Percentiles rank a stretch among this genome's conserved stretches.
These are phyloP conservation scores for Atethmia centrago DNA, from an alignment of 2,888 invertebrate genomes.

Conservation along the genomic window DNA sequence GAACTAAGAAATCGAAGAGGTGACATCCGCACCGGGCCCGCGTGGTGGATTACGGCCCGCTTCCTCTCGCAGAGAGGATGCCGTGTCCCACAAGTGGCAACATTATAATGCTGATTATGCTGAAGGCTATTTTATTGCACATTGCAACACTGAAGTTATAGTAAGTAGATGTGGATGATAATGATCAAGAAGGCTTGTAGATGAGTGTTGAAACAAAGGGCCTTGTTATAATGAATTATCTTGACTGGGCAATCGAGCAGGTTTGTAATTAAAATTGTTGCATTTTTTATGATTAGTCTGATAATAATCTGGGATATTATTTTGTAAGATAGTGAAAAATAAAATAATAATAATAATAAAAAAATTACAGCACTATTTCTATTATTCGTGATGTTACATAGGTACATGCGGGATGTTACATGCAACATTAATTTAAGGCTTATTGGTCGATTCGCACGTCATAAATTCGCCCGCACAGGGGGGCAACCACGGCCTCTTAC, in stretches of 20 bases:
- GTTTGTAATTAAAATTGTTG: constrained; percentile 4
- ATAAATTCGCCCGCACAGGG: background rate
- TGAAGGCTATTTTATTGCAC: constrained; percentile 1
- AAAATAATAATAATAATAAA: too few species aligned
- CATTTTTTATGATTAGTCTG: constrained; percentile 1
- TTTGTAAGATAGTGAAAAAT: background rate
- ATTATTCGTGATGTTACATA: background rate
- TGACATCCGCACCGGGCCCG: background rate
- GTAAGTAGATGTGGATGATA: constrained; percentile 3
- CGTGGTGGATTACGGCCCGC: background rate
- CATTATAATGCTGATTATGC: background rate
- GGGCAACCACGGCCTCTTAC: too few species aligned
- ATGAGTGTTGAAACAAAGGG: constrained; percentile 12
- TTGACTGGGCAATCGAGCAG: background rate
- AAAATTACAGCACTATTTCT: background rate
- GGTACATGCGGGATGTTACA: background rate
- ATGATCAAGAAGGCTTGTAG: background rate
- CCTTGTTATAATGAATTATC: constrained; percentile 10
- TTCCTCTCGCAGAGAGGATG: background rate
- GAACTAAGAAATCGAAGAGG: background rate
- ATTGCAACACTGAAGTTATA: constrained; percentile 10
- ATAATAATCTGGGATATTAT: constrained; percentile 2
- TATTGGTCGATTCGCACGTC: background rate
- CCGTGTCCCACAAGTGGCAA: background rate
- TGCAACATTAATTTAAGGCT: background rate